Conservation (phyloP, 2,888 invertebrate species). For the Eupithecia pulchellata region DNA sequence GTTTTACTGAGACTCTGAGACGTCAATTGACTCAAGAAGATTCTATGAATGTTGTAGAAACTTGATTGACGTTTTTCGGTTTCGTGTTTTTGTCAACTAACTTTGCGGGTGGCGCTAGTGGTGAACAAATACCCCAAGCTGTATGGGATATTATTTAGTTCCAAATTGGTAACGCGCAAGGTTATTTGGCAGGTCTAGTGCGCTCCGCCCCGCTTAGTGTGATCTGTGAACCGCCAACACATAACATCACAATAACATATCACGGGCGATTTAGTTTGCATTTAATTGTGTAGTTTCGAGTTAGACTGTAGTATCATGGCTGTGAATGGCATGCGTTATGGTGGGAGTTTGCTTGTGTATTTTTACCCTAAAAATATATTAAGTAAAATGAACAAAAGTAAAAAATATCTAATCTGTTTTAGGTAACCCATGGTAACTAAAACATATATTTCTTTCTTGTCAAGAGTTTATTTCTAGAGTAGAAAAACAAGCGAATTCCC, state of each 20-base stretch:
- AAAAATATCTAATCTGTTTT: neutral
- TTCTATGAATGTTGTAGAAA: conserved; percentile 13
- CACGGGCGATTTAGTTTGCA: conserved; percentile 58
- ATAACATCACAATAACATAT: conserved; percentile 44
- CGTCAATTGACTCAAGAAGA: neutral
- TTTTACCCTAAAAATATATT: neutral
- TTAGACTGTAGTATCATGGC: conserved; percentile 41
- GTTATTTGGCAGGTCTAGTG: neutral
- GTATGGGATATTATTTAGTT: neutral
- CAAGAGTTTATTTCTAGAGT: neutral
- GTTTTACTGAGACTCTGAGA: neutral
- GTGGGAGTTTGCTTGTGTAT: conserved; percentile 10
- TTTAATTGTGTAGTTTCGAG: conserved; percentile 51
- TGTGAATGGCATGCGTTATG: conserved; percentile 41
- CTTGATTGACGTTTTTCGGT: conserved; percentile 1
- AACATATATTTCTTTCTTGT: neutral
- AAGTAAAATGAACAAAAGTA: no score
- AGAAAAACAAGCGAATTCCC: neutral
- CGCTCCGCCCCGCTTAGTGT: conserved; percentile 4
- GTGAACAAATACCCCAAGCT: neutral
- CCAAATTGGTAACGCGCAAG: neutral
- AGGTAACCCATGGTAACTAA: neutral
- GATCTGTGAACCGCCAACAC: conserved; percentile 12
- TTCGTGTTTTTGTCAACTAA: neutral
- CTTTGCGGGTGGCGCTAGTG: neutral